These are phyloP conservation scores for Sinocyclocheilus maitianheensis DNA, from an alignment of 2,113 vertebrate species.

Conservation along the genomic window DNA sequence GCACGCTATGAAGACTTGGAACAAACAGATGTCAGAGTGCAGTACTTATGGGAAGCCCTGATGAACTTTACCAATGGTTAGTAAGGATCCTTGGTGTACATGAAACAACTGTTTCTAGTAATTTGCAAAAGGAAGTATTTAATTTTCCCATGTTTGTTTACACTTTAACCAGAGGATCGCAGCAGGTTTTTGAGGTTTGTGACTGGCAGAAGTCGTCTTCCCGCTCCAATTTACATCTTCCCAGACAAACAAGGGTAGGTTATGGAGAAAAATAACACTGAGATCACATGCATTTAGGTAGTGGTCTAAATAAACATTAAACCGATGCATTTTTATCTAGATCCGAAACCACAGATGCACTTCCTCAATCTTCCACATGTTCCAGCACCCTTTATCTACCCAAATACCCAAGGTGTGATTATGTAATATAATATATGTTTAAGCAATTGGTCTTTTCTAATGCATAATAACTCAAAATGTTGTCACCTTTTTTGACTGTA, in stretches of 20 bases:
- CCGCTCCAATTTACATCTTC: slow-evolving; percentile 93
- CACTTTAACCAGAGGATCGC: slow-evolving; percentile 86
- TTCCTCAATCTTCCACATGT: slow-evolving; percentile 94
- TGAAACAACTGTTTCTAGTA: not conserved
- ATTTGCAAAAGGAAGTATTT: not conserved
- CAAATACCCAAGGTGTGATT: slow-evolving; percentile 87
- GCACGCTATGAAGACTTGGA: slow-evolving; percentile 94
- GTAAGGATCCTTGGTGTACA: slow-evolving; percentile 23
- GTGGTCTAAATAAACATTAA: not conserved
- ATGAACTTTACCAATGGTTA: slow-evolving; percentile 96
- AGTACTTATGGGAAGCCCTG: slow-evolving; percentile 95
- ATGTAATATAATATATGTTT: not conserved
- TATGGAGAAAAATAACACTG: not conserved
- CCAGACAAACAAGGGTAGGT: slow-evolving; percentile 90
- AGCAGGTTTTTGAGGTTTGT: slow-evolving; percentile 97
- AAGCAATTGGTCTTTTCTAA: no score
- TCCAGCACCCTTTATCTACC: slow-evolving; percentile 95
- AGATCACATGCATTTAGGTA: not conserved
- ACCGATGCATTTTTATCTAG: slow-evolving; percentile 67
- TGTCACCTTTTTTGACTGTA: not conserved
- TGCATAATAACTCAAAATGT: no score
- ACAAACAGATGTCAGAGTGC: slow-evolving; percentile 85
- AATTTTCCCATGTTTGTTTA: not conserved
- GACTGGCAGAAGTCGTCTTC: slow-evolving; percentile 94
- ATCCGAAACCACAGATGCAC: slow-evolving; percentile 90